Conservation (phyloP, 2,888 invertebrate genomes). For the Melinaea menophilus region DNA sequence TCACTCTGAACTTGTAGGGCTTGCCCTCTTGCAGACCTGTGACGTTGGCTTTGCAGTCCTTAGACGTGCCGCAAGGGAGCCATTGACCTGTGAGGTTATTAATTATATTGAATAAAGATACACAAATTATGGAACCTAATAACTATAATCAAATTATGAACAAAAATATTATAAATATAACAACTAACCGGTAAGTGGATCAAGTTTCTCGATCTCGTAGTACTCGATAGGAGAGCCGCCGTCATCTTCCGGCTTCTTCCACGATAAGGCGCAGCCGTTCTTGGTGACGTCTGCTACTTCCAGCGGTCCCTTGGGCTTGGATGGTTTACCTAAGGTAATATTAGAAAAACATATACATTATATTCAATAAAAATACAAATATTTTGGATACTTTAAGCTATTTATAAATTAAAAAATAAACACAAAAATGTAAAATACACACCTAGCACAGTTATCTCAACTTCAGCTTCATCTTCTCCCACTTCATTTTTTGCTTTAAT, state of each 20-base stretch:
- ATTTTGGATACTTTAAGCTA: background rate
- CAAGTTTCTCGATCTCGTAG: constrained; percentile 97
- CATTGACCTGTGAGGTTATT: constrained; percentile 82
- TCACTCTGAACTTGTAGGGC: constrained; percentile 98
- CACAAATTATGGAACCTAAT: background rate
- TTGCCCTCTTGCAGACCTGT: constrained; percentile 94
- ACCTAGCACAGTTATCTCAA: constrained; percentile 91
- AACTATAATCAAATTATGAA: background rate
- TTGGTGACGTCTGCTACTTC: constrained; percentile 93
- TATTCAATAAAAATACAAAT: background rate
- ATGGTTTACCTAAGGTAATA: constrained; percentile 80
- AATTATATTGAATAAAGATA: background rate
- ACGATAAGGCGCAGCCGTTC: constrained; percentile 92
- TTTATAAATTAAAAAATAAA: background rate
- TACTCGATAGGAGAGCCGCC: constrained; percentile 96
- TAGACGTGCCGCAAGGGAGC: constrained; percentile 93
- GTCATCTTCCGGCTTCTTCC: constrained; percentile 97
- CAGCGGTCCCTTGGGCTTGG: constrained; percentile 90
- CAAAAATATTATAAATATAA: background rate
- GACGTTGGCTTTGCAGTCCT: constrained; percentile 88
- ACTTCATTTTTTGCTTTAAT: constrained; percentile 95
- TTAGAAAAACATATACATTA: background rate
- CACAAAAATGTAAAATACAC: constrained; percentile 35
- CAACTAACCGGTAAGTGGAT: constrained; percentile 83
- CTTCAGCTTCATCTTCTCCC: constrained; percentile 93